Conservation (phyloP, 2,888 invertebrate genomes). For the Drosophila hamatofila region DNA sequence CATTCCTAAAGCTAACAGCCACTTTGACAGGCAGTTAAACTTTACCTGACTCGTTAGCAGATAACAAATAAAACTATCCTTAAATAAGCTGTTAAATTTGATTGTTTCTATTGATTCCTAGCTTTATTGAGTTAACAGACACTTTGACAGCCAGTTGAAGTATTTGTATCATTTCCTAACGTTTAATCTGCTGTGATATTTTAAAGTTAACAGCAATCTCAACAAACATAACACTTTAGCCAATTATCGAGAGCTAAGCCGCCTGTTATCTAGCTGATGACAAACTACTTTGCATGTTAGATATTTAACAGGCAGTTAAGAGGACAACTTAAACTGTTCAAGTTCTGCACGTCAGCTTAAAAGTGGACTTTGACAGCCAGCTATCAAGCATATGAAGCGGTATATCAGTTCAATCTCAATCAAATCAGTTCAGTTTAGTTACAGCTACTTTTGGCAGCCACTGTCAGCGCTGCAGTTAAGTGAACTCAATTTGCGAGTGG, state of each 20-base stretch:
- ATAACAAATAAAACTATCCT: too few relatives aligned
- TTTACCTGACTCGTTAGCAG: too few relatives aligned
- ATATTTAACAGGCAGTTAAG: not conserved
- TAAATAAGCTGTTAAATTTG: too few relatives aligned
- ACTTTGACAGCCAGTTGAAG: not conserved
- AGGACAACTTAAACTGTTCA: too few relatives aligned
- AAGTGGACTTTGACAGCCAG: not conserved
- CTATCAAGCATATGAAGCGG: not conserved
- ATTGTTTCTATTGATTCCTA: too few relatives aligned
- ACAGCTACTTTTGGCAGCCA: constrained; percentile 28
- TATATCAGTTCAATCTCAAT: not conserved
- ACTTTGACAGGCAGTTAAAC: too few relatives aligned
- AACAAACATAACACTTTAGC: too few relatives aligned
- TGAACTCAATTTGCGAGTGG: constrained; percentile 64
- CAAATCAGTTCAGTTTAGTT: not conserved
- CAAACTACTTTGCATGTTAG: not conserved
- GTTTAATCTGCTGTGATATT: too few relatives aligned
- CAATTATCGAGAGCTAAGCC: not conserved
- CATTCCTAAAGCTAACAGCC: too few relatives aligned
- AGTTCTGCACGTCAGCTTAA: not conserved
- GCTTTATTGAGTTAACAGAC: not conserved
- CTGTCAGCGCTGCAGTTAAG: constrained; percentile 31
- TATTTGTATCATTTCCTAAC: too few relatives aligned
- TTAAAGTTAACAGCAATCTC: too few relatives aligned
- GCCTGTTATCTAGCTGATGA: not conserved